phyloP scores from a whole-genome alignment of 2,797 vertebrate genomes.

The Chrysocyon brachyurus region DNA sequence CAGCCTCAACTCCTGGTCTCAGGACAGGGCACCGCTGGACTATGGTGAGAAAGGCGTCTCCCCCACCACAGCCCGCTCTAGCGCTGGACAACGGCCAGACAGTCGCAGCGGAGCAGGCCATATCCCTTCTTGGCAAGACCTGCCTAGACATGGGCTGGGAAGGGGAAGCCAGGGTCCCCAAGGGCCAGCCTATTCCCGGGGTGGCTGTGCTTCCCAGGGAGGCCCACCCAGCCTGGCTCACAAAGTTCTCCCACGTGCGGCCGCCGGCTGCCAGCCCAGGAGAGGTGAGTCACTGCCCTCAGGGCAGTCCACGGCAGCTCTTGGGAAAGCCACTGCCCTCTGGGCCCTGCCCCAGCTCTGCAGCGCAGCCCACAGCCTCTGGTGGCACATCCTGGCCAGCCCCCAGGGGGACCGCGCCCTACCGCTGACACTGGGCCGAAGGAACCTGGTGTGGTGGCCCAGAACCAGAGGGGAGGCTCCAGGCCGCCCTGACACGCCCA shows the following conservation, averaged over 20 bases:
- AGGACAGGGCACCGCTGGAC: background rate
- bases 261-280: constrained; percentile 59
- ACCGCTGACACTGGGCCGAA: background rate
- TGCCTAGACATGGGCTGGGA: background rate
- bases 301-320: background rate
- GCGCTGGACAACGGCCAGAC: background rate
- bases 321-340: constrained; percentile 72
- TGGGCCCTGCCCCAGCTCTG: background rate
- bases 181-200: constrained; percentile 8
- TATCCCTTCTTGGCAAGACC: background rate
- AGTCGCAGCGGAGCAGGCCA: background rate
- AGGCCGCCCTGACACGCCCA: constrained; percentile 37
- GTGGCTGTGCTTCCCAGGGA: constrained; percentile 19
- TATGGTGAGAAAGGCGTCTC: background rate
- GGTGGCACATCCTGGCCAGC: background rate
- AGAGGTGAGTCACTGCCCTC: constrained; percentile 77
- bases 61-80: background rate
- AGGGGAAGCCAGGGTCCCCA: constrained; percentile 34
- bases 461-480: background rate
- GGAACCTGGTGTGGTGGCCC: background rate
- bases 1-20: background rate
- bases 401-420: background rate
- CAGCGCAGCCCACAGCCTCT: constrained; percentile 56
- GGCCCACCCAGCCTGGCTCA: constrained; percentile 64
- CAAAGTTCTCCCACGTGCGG: constrained; percentile 65